Conservation (phyloP, 2,888 invertebrate genomes). For the Hermodice carunculata region DNA sequence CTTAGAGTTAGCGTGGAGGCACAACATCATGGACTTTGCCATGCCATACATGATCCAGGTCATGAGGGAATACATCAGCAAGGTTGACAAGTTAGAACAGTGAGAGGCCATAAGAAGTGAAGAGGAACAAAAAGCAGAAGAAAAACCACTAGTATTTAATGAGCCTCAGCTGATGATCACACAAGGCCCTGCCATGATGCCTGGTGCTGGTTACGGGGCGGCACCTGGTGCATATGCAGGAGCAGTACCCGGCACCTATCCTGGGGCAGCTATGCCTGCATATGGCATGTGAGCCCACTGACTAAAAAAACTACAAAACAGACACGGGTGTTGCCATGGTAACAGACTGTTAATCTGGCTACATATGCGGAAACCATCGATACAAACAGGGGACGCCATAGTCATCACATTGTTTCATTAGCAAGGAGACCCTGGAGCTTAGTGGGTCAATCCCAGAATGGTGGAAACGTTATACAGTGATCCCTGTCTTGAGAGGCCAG, state of each 20-base stretch:
- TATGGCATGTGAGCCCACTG: constrained; percentile 38
- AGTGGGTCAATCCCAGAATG: no score
- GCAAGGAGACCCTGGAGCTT: no score
- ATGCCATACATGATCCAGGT: constrained; percentile 99
- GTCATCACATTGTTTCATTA: no score
- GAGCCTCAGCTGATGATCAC: constrained; percentile 98
- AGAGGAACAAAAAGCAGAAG: constrained; percentile 74
- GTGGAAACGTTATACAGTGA: no score
- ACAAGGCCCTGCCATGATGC: constrained; percentile 78
- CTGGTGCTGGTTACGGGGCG: constrained; percentile 18
- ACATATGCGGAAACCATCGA: no score
- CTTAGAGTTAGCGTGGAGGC: constrained; percentile 97
- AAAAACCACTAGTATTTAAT: constrained; percentile 88
- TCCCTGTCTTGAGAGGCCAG: no score
- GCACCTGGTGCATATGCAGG: constrained; percentile 16
- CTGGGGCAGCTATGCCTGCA: constrained; percentile 25
- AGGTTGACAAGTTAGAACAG: constrained; percentile 94
- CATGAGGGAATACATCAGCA: constrained; percentile 76
- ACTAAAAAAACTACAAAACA: no score
- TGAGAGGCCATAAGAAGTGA: constrained; percentile 94
- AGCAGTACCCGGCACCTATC: constrained; percentile 19
- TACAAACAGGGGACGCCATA: no score
- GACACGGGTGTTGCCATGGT: no score
- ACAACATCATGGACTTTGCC: constrained; percentile 99
- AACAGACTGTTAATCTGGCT: no score